These are phyloP conservation scores for Uropsilus gracilis DNA, from an alignment of 2,113 vertebrate species.

Conservation along the genomic window DNA sequence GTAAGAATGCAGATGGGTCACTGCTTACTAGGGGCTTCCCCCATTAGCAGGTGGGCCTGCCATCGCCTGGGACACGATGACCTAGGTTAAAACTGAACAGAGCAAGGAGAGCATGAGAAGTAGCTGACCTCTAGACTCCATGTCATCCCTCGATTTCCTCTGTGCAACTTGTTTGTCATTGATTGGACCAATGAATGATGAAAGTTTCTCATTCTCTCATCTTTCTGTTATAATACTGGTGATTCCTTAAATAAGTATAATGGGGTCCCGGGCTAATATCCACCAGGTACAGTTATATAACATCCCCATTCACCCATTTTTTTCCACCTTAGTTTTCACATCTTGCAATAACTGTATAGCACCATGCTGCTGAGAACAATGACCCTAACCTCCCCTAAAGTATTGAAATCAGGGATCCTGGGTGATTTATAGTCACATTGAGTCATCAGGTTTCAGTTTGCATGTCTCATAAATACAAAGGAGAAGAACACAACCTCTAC, in stretches of 20 bases:
- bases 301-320: neutral
- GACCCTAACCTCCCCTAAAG: neutral
- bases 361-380: conserved; percentile 39
- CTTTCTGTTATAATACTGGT: neutral
- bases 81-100: neutral
- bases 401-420: neutral
- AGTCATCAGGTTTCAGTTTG: conserved; percentile 50
- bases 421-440: conserved; percentile 34
- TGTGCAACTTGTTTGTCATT: neutral
- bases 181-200: neutral
- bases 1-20: neutral
- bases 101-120: neutral
- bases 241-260: neutral
- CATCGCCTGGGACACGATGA: neutral
- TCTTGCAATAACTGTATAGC: neutral
- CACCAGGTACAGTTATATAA: neutral
- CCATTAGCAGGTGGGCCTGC: neutral
- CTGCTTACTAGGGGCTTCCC: neutral
- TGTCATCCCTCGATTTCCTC: neutral
- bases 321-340: neutral
- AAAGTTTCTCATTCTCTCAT: neutral
- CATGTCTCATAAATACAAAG: conserved; percentile 51
- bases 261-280: neutral
- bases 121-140: neutral
- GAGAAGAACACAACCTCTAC: conserved; percentile 66